Base-by-base conservation (phyloP, 1,140 invertebrate genomes). In the Aradophagus sp. region DNA sequence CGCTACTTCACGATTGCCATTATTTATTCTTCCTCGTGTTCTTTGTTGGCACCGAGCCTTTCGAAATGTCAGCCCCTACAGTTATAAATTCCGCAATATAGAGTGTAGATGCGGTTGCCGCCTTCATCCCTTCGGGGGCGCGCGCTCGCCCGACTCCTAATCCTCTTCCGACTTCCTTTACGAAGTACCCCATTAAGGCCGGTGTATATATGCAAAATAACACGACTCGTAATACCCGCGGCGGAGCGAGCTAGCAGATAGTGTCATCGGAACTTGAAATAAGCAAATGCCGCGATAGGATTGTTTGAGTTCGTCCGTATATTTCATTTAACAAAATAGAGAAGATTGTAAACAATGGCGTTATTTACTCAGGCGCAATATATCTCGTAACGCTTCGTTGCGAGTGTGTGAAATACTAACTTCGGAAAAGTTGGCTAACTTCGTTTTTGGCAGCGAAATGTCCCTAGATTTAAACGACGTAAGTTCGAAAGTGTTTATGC, bases 51-150 rank as follows among this genome's bases (percentile, higher is more conserved):
- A 38, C 11, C 23, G 41, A 20, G 31, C 26, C 32, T 38, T 38
- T 65, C 61, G 53, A 53, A 65, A 65, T 55, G 61, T 48, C 61
- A 55, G 50, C 50, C 6, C 36, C 12, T 15, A 56, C 12, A 23
- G 62, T 56, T 66, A 66, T 66, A 66, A 66, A 66, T 66, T 66
- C 56, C 44, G 44, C 29, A 42, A 56, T 65, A 65, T 65, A 50
- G 61, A 65, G 50, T 63, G 38, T 39, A 29, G 50, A 56, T 65
- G 50, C 31, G 61, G 50, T 56, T 36, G 48, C 48, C 26, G 39
- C 34, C 11, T 34, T 27, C 34, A 47, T 2, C 29, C 48, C 48
- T 36, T 42, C 38, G 39, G 16, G n/a, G n/a, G n/a, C 8, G 58
- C 14, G 39, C 35, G 45, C 32, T 52, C 32, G 26, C 48, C 38